Conservation (phyloP, 2,888 invertebrate genomes). For the Melipona beecheii region DNA sequence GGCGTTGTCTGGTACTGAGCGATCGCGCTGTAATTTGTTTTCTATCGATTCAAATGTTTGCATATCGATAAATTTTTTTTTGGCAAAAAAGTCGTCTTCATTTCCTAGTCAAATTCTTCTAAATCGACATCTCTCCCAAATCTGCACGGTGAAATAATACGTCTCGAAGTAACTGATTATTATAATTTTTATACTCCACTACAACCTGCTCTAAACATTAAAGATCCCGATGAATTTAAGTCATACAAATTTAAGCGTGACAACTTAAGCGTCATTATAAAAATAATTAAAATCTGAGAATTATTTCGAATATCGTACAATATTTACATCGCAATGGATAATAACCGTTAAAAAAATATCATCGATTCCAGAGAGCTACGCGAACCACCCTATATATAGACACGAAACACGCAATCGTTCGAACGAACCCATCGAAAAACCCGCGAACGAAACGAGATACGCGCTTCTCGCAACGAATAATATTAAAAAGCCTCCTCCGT, state of each 20-base stretch:
- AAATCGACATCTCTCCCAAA: background rate
- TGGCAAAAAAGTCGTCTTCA: too few relatives aligned
- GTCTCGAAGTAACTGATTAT: background rate
- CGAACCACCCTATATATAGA: background rate
- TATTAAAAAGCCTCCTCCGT: background rate
- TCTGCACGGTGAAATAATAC: background rate
- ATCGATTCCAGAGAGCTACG: too few relatives aligned
- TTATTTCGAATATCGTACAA: background rate
- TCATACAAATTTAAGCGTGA: background rate
- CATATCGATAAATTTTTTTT: too few relatives aligned
- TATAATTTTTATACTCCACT: background rate
- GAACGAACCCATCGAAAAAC: slow-evolving; percentile 9
- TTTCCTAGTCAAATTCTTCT: background rate
- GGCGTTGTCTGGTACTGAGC: too few relatives aligned
- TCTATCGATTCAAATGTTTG: too few relatives aligned
- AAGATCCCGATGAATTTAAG: background rate
- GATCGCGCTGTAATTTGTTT: too few relatives aligned
- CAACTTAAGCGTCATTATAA: background rate
- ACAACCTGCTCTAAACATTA: background rate
- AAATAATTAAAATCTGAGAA: background rate
- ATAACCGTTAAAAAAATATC: background rate
- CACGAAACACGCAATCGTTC: background rate
- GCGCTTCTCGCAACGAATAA: background rate
- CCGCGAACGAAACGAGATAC: slow-evolving; percentile 9
- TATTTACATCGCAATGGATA: background rate